Conservation (phyloP, 1,140 invertebrate species). For the Mylabris phalerata region DNA sequence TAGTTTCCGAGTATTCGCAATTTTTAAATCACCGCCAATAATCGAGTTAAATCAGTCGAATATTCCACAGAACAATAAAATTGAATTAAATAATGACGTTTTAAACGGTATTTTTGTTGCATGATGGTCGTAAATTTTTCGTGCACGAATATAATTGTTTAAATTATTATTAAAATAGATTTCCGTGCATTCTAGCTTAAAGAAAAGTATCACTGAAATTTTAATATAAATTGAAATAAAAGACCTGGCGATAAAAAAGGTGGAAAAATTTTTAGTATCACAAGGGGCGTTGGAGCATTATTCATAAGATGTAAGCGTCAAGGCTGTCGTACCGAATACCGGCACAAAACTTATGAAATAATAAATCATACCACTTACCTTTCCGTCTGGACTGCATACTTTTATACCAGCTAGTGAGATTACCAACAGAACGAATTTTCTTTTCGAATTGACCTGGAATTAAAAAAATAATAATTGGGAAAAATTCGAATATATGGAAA, state of each 20-base stretch:
- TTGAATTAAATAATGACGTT: too few species aligned
- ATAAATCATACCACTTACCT: conserved; percentile 15
- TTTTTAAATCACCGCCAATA: too few species aligned
- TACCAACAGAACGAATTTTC: conserved; percentile 9
- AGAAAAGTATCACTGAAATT: not conserved
- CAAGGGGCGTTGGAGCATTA: conserved; percentile 3
- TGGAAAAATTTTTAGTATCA: conserved; percentile 7
- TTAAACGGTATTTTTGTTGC: too few species aligned
- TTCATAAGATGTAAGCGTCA: conserved; percentile 11
- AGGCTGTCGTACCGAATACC: not conserved
- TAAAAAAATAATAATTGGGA: not conserved
- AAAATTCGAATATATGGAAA: too few species aligned
- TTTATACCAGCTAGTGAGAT: conserved; percentile 14
- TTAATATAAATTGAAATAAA: conserved; percentile 12
- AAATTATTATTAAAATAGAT: too few species aligned
- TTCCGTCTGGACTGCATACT: conserved; percentile 17
- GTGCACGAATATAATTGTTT: too few species aligned
- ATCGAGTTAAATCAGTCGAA: too few species aligned
- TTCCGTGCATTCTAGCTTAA: too few species aligned
- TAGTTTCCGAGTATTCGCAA: too few species aligned
- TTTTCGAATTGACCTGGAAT: conserved; percentile 5
- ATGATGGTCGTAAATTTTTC: too few species aligned
- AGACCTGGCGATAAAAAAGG: not conserved
- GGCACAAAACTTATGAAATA: conserved; percentile 14
- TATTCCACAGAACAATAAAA: too few species aligned